Evolutionary conservation across 2,888 invertebrate species (phyloP).

Genomic region (Diarsia rubi): DNA sequence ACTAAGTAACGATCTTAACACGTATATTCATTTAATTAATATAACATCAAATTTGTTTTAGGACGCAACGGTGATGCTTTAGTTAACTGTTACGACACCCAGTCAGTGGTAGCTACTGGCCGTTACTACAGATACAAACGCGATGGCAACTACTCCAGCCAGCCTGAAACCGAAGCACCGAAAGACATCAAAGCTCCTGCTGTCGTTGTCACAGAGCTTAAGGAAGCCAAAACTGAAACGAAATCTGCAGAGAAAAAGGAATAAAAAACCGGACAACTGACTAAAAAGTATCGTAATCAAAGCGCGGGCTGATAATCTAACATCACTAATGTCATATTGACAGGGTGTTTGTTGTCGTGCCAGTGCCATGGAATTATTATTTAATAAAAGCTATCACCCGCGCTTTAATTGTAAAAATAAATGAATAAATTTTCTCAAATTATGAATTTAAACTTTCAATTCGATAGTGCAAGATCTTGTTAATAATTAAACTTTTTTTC

Average conservation of each 20-base stretch:
- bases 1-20: not conserved
- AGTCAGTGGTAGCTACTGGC: conserved; percentile 82
- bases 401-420: conserved; percentile 35
- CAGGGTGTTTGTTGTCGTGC: conserved; percentile 35
- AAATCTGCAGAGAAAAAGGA: conserved; percentile 66
- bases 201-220: conserved; percentile 63
- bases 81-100: conserved; percentile 89
- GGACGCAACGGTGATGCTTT: conserved; percentile 92
- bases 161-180: conserved; percentile 53
- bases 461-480: conserved; percentile 45
- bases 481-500: conserved; percentile 28
- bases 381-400: not conserved
- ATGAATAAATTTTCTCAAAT: conserved; percentile 30
- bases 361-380: conserved; percentile 22
- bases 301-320: conserved; percentile 36
- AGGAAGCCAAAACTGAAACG: conserved; percentile 50
- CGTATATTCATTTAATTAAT: not conserved
- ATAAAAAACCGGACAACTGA: conserved; percentile 60
- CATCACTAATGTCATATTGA: conserved; percentile 57
- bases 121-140: conserved; percentile 87
- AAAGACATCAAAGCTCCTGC: conserved; percentile 54
- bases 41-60: conserved; percentile 56
- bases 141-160: conserved; percentile 78
- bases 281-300: conserved; percentile 39
- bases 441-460: conserved; percentile 66